phyloP scores from a whole-genome alignment of 2,113 vertebrate species.

The Oryzias woworae region DNA sequence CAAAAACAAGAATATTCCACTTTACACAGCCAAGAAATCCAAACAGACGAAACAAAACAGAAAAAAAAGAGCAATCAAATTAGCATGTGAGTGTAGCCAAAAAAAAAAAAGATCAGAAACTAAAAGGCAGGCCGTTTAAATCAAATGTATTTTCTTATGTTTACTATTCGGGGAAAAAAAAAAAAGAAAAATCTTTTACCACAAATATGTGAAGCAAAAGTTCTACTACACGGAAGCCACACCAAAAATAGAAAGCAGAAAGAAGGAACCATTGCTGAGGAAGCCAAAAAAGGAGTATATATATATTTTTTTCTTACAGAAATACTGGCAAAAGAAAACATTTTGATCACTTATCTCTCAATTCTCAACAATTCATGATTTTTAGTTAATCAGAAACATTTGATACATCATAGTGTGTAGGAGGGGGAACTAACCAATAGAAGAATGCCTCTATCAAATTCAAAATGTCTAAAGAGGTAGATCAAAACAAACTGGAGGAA shows the following conservation, averaged over 20 bases:
- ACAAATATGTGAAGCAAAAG: slow-evolving; percentile 84
- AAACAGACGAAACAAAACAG: slow-evolving; percentile 65
- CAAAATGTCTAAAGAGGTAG: slow-evolving; percentile 89
- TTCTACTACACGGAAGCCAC: slow-evolving; percentile 85
- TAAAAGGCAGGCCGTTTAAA: slow-evolving; percentile 62
- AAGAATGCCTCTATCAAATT: slow-evolving; percentile 92
- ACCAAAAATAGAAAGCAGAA: slow-evolving; percentile 84
- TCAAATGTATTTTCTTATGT: slow-evolving; percentile 65
- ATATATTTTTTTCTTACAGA: slow-evolving; percentile 25
- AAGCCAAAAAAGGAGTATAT: slow-evolving; percentile 83
- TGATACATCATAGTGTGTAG: slow-evolving; percentile 28
- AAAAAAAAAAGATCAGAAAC: slow-evolving; percentile 68
- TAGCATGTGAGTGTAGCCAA: slow-evolving; percentile 78
- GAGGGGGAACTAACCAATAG: slow-evolving; percentile 78
- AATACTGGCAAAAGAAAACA: slow-evolving; percentile 82
- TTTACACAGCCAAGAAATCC: slow-evolving; percentile 86
- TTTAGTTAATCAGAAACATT: slow-evolving; percentile 8
- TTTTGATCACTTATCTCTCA: slow-evolving; percentile 81
- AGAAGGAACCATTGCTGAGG: slow-evolving; percentile 83
- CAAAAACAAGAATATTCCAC: slow-evolving; percentile 86
- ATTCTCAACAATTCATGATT: slow-evolving; percentile 86
- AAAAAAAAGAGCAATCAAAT: slow-evolving; percentile 79
- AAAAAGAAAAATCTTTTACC: slow-evolving; percentile 73
- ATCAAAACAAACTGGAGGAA: slow-evolving; percentile 87
- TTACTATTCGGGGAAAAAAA: slow-evolving; percentile 76